Base-by-base conservation (phyloP, 2,888 invertebrate species). In the Eupithecia dodoneata region DNA sequence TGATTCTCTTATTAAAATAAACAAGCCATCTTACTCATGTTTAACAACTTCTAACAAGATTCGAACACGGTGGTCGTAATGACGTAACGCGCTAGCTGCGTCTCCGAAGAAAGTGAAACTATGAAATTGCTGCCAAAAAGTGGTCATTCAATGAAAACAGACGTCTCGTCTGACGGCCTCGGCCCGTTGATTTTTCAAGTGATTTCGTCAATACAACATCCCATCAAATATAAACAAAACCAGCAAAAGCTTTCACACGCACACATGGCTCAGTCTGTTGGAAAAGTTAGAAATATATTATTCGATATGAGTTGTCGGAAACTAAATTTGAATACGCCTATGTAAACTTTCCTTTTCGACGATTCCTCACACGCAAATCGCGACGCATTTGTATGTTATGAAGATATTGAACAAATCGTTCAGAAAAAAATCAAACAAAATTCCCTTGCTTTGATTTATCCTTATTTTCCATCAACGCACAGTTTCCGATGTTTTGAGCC, bases 21-120 rank as follows among this genome's bases (percentile, higher is more conserved):
- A 66, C 63, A 83, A 83, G 71, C 67, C 72, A 77, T 42, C 71
- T 69, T 74, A 83, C 81, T 82, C 82, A 79, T 84, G 85, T 85
- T 84, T 81, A 83, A 83, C 83, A 81, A 84, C 84, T 82, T 12
- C 30, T 18, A 83, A 83, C 83, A 81, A 83, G 83, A 85, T 83
- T 85, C 84, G 85, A 85, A 85, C 85, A 85, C 84, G 89, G 88
- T 89, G 90, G 30, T 91, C 90, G 89, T 81, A 81, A 81, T 90
- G 89, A 90, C 89, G 90, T 85, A 91, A 90, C 84, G 75, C 52
- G 80, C 78, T 77, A 10, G 18, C 47, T 70, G 4, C 69, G 70
- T 47, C 77, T 77, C 81, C 69, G 82, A 92, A 88, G 92, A 92
- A 93, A 93, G 93, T 91, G 92, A 93, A 92, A 93, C 88, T 88